Evolutionary conservation across 2,797 vertebrate species (phyloP), one percentile per base, ranked within the genome.

Genomic region (Sebastes cheni): DNA sequence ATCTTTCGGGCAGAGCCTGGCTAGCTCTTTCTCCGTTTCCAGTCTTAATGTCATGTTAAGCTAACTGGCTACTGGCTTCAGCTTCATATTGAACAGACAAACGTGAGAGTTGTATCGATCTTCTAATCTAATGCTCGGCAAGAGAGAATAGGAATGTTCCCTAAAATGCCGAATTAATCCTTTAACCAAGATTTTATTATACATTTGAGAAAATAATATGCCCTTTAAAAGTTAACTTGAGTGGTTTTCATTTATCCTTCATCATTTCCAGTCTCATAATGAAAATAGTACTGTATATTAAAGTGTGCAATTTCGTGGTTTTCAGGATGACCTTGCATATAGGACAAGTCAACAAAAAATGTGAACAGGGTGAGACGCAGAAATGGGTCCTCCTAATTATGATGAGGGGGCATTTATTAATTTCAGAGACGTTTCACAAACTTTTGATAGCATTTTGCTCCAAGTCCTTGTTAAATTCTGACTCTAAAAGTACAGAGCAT

Each of bases 271-370:
- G 42, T 34, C 25, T 46, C 2, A 64, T 12, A 58, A 9, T 32
- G 3, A 69, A 68, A 60, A 64, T 22, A 52, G 56, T 30, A 56
- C 54, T 42, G 12, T 12, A n/a, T 32, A 13, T 50, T 59, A 11
- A 36, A 39, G 13, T 30, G 16, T 67, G 39, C 22, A 18, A 13
- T n/a, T 70, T 4, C 39, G 59, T 56, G 13, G 22, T 25, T 22
- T 32, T 56, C 30, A 61, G 27, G 32, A 71, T 76, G 66, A 85
- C 75, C 65, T 87, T 89, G 71, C 85, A 91, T 84, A 84, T 84
- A 70, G 75, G 79, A 88, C 66, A 79, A 78, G 42, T 85, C 77
- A 75, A 75, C 77, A 80, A 20, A 86, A 85, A 81, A 50, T 50
- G 59, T 42, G 60, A 59, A 23, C 36, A 85, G 72, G 56, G 56